Evolutionary conservation across 1,140 invertebrate species (phyloP).

Genomic region (Drosophila nebulosa): DNA sequence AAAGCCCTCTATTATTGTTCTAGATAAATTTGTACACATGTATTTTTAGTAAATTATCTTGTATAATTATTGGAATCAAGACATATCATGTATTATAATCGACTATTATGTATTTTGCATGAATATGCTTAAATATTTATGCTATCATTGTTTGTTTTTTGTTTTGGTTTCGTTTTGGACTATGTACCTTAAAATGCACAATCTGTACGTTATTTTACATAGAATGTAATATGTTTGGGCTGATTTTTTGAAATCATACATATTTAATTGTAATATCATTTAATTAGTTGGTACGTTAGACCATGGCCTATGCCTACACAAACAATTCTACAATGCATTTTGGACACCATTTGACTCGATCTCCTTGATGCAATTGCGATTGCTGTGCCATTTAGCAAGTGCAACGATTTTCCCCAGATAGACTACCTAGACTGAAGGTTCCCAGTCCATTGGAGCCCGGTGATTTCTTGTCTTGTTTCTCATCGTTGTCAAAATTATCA

Average conservation of each 20-base stretch:
- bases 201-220: conserved; percentile 53
- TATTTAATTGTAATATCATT: conserved; percentile 20
- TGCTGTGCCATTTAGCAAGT: conserved; percentile 62
- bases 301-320: conserved; percentile 11
- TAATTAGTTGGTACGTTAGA: conserved; percentile 4
- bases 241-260: neutral
- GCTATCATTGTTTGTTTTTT: conserved; percentile 38
- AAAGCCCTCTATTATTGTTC: neutral
- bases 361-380: conserved; percentile 21
- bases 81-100: conserved; percentile 56
- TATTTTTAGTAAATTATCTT: conserved; percentile 46
- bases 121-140: conserved; percentile 74
- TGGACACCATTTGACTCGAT: conserved; percentile 58
- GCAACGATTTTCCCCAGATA: conserved; percentile 78
- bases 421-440: conserved; percentile 75
- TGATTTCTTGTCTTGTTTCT: conserved; percentile 77
- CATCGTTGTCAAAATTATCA: conserved; percentile 80
- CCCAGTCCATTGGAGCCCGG: conserved; percentile 80
- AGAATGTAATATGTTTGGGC: conserved; percentile 5
- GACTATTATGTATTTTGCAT: conserved; percentile 51
- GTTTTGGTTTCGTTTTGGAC: conserved; percentile 42
- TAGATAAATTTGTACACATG: conserved; percentile 57
- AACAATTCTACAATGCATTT: conserved; percentile 46
- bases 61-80: conserved; percentile 60
- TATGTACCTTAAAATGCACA: conserved; percentile 73